These are phyloP conservation scores for Stenolophus ochropezus DNA, from an alignment of 2,888 invertebrate species.

Conservation along the genomic window DNA sequence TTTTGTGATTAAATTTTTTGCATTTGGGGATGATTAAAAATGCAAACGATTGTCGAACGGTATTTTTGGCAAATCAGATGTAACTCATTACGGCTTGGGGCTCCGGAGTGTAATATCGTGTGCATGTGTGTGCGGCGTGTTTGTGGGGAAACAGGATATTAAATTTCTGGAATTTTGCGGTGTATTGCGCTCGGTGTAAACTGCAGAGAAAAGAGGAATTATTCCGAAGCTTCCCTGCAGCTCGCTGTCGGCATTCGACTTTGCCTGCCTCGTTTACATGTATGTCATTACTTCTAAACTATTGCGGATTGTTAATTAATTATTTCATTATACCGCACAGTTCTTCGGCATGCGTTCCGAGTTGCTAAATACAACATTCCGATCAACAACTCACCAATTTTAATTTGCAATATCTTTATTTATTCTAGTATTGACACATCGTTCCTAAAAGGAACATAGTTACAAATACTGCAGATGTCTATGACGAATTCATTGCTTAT, in stretches of 20 bases:
- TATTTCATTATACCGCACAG: background rate
- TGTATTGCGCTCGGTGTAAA: constrained; percentile 67
- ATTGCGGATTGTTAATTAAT: constrained; percentile 35
- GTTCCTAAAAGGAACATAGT: too few species aligned
- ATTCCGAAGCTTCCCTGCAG: constrained; percentile 22
- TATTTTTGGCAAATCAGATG: background rate
- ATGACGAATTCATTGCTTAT: too few species aligned
- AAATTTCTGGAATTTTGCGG: constrained; percentile 77
- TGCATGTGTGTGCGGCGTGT: constrained; percentile 1
- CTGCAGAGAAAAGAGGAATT: constrained; percentile 64
- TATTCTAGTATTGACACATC: too few species aligned
- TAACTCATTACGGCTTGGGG: background rate
- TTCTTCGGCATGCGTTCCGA: too few species aligned
- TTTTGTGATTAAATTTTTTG: too few species aligned
- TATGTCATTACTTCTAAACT: constrained; percentile 16
- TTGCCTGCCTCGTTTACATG: background rate
- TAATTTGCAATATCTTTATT: too few species aligned
- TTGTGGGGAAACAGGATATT: constrained; percentile 71
- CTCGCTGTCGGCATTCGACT: background rate
- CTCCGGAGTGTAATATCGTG: background rate
- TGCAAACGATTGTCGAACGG: too few species aligned
- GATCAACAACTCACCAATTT: too few species aligned
- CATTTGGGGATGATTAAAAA: too few species aligned
- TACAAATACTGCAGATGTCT: too few species aligned
- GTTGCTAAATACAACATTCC: too few species aligned